Base-by-base conservation (phyloP, 2,113 vertebrate genomes). In the Hassar affinis region DNA sequence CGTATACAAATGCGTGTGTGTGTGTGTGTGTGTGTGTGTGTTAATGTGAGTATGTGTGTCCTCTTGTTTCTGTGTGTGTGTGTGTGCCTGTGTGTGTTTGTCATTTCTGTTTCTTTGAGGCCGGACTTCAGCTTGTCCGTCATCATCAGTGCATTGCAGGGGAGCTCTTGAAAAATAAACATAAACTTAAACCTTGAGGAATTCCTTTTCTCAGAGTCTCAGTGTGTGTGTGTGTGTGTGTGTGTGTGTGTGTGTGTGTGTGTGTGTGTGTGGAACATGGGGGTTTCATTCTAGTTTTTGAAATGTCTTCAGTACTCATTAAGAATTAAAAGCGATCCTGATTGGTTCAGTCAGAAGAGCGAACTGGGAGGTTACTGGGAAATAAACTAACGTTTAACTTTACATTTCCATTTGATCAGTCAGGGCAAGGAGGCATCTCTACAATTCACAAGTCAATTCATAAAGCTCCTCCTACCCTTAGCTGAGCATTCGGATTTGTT, bases 121-220 rank as follows among this genome's bases (percentile, higher is more conserved):
- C 81, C 61, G 77, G 83, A 87, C 77, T 89, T 90, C 72, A 84
- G 82, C 82, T 78, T 77, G 74, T 92, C 90, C 83, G 85, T 93
- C 90, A 91, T 89, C 87, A 88, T 86, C 71, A 74, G 66, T 10
- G 38, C 66, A 85, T 83, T 77, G 45, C 82, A 68, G 56, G 56
- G 78, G 74, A 79, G 38, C 84, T 81, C 82, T 85, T 87, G 85
- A 90, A 89, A 42, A 93, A 92, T 92, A 91, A 92, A 93, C 89
- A 88, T 82, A 87, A 88, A 83, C 74, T 82, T 75, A 79, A 57
- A 69, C 66, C 15, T 85, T 68, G 80, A 86, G 85, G 88, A 90
- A 92, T 92, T 89, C 89, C 85, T 83, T 78, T 35, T 84, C 84
- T 85, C 35, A 20, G 74, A 66, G 71, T n/a, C 45, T 54, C n/a